Percentiles rank a stretch among this genome's conserved stretches.
Conservation (phyloP, 2,797 vertebrate genomes). For the Atherinosoma microstoma region DNA sequence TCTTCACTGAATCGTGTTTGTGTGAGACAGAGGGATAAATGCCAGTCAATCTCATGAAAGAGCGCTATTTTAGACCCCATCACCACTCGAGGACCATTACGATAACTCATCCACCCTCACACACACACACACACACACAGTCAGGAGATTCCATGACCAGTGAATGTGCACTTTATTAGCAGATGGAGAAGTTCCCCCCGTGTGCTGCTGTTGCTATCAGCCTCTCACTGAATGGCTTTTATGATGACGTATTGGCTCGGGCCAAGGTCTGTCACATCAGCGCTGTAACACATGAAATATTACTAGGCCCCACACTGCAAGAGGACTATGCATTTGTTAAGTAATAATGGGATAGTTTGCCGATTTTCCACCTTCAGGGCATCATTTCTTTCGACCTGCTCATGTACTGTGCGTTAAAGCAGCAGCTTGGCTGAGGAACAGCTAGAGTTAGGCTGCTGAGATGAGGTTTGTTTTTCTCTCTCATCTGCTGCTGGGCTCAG, state of each 20-base stretch:
- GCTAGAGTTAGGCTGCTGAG: conserved; percentile 8
- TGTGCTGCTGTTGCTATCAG: conserved; percentile 60
- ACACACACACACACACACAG: conserved; percentile 35
- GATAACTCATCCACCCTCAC: conserved; percentile 71
- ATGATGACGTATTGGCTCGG: conserved; percentile 60
- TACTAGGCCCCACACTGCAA: conserved; percentile 12
- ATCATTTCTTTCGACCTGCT: conserved; percentile 8
- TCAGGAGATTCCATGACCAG: conserved; percentile 57
- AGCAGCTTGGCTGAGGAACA: conserved; percentile 9
- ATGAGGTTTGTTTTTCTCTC: conserved; percentile 37
- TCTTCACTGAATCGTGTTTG: conserved; percentile 5
- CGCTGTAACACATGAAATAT: conserved; percentile 54
- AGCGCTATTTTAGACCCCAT: conserved; percentile 76
- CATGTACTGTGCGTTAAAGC: conserved; percentile 17
- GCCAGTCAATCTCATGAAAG: conserved; percentile 80
- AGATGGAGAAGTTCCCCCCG: conserved; percentile 65
- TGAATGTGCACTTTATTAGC: conserved; percentile 74
- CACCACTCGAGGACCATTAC: conserved; percentile 69
- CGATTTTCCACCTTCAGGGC: conserved; percentile 7
- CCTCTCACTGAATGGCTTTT: conserved; percentile 61
- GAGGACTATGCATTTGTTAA: conserved; percentile 18
- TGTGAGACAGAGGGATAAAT: conserved; percentile 55
- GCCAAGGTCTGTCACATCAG: conserved; percentile 56
- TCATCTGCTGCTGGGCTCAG: conserved; percentile 41
- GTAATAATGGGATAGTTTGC: conserved; percentile 30